A percentile compares a stretch with the other conserved stretches of the same genome.
phyloP scores from a whole-genome alignment of 2,797 vertebrate species.

The Pipistrellus pygmaeus region DNA sequence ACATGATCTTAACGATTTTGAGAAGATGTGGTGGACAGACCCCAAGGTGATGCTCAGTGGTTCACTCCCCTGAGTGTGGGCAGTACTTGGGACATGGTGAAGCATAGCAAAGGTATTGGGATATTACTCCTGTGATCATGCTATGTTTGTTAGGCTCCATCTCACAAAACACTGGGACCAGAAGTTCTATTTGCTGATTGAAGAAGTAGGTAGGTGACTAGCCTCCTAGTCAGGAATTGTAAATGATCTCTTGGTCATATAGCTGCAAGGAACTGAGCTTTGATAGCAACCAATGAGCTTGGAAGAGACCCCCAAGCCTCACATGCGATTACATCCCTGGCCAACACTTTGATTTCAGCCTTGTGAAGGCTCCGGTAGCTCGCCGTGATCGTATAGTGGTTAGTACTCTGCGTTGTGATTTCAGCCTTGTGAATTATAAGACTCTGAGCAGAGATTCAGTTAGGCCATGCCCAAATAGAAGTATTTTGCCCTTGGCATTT shows the following conservation, averaged over 20 bases:
- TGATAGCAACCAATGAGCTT: background rate
- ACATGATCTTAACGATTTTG: background rate
- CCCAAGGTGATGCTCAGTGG: no score
- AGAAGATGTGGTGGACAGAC: background rate
- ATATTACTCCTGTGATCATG: no score
- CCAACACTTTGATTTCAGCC: background rate
- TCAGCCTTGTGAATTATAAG: background rate
- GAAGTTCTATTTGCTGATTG: background rate
- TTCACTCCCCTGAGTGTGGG: background rate
- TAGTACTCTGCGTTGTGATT: background rate
- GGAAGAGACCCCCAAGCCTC: background rate
- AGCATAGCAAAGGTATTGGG: background rate
- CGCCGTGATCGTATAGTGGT: no score
- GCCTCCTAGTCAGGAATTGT: background rate
- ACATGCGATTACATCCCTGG: rapidly evolving
- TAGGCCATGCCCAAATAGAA: background rate
- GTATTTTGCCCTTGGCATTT: no score
- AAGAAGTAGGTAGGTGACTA: background rate
- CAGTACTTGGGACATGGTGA: background rate
- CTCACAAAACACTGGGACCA: rapidly evolving
- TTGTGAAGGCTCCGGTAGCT: background rate
- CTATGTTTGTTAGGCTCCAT: no score
- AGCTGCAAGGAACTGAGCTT: background rate
- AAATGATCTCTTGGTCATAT: background rate
- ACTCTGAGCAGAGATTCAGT: background rate